phyloP scores from a whole-genome alignment of 2,888 invertebrate species.

The Entomobrya proxima region DNA sequence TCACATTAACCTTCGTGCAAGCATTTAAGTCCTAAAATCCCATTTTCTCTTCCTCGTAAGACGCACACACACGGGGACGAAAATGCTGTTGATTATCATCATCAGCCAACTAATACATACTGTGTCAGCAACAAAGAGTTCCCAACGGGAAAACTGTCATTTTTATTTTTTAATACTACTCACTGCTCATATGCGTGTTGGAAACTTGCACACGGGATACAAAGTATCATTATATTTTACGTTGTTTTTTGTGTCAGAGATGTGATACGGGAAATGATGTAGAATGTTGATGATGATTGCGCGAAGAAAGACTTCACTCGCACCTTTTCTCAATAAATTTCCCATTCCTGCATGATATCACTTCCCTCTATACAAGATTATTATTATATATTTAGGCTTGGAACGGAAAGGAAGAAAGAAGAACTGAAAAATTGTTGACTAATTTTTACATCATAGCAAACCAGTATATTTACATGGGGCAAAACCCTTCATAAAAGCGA shows the following conservation, averaged over 20 bases:
- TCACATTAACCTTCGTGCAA: not conserved
- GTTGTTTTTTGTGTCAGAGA: too few relatives aligned
- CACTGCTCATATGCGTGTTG: not conserved
- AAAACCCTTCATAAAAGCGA: not conserved
- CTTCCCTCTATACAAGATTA: not conserved
- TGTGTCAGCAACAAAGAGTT: conserved; percentile 55
- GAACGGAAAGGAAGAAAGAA: conserved; percentile 24
- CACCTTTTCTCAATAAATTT: conserved; percentile 68
- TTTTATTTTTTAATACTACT: conserved; percentile 30
- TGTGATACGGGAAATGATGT: not conserved
- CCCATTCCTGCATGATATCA: conserved; percentile 14
- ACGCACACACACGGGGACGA: conserved; percentile 7
- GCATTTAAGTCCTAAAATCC: not conserved
- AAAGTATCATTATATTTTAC: too few relatives aligned
- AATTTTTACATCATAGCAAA: conserved; percentile 45
- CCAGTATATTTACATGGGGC: too few relatives aligned
- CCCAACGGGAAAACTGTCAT: conserved; percentile 47
- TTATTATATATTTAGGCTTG: not conserved
- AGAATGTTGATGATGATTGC: conserved; percentile 20
- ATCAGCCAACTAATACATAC: conserved; percentile 7
- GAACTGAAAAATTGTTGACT: conserved; percentile 53
- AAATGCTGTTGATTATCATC: not conserved
- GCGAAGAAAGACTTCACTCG: conserved; percentile 49
- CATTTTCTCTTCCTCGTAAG: conserved; percentile 16
- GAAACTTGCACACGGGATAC: too few relatives aligned